Percentiles rank a stretch among this genome's conserved stretches.
These are phyloP conservation scores for Tetranychus piercei DNA, from an alignment of 2,888 invertebrate genomes.

Conservation along the genomic window DNA sequence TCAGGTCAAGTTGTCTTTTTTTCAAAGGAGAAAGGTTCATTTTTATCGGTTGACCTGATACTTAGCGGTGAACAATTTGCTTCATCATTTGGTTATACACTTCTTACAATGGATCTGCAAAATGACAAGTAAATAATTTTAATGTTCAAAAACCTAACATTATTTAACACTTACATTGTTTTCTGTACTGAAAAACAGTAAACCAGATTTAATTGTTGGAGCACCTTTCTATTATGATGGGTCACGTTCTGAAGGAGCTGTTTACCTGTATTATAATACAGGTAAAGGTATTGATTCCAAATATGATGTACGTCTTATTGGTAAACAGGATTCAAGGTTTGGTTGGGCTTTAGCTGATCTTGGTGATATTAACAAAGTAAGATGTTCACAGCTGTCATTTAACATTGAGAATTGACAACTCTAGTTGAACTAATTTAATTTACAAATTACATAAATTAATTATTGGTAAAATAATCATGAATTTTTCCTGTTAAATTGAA, in stretches of 20 bases:
- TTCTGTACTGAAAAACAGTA: constrained; percentile 15
- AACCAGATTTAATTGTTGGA: constrained; percentile 58
- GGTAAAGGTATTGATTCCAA: constrained; percentile 29
- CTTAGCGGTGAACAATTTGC: constrained; percentile 79
- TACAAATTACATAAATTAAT: background rate
- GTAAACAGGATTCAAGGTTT: constrained; percentile 64
- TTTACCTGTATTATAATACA: constrained; percentile 54
- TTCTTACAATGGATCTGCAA: constrained; percentile 74
- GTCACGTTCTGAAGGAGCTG: constrained; percentile 57
- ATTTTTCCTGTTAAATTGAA: background rate
- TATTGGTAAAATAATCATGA: too few species aligned
- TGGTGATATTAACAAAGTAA: constrained; percentile 67
- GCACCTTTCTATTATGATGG: constrained; percentile 84
- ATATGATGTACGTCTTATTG: constrained; percentile 36
- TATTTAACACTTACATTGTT: too few species aligned
- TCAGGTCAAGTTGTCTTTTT: constrained; percentile 47
- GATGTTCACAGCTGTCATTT: too few species aligned
- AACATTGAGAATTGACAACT: too few species aligned
- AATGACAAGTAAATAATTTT: constrained; percentile 54
- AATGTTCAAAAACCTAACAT: background rate
- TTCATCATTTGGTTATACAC: constrained; percentile 83
- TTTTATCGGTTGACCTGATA: constrained; percentile 46
- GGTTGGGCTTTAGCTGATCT: constrained; percentile 74
- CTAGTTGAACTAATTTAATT: background rate
- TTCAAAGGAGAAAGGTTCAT: constrained; percentile 19